phyloP scores from a whole-genome alignment of 2,888 invertebrate species.

The Dusona sp. region DNA sequence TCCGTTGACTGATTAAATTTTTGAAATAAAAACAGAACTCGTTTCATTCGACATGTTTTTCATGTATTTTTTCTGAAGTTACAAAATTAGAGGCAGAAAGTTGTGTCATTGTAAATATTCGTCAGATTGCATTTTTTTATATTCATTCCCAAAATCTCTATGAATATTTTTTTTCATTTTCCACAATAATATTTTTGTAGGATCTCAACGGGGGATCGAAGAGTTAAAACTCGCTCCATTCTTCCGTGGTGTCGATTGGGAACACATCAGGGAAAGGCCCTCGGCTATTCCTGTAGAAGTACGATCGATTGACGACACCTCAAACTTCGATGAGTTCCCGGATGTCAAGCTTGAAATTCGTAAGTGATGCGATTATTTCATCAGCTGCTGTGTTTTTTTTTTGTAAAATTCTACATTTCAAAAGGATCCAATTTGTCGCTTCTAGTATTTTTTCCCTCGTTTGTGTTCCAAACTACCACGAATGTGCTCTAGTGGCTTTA shows the following conservation, averaged over 20 bases:
- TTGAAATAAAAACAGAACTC: neutral
- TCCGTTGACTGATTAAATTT: neutral
- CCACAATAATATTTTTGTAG: slow-evolving; percentile 80
- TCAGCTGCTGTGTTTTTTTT: slow-evolving; percentile 23
- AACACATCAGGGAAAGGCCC: slow-evolving; percentile 98
- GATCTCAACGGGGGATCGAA: slow-evolving; percentile 95
- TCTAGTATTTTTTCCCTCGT: no score
- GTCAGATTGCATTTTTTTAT: neutral
- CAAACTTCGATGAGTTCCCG: slow-evolving; percentile 99
- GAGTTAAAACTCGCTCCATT: slow-evolving; percentile 97
- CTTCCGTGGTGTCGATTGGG: slow-evolving; percentile 99
- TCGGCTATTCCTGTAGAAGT: slow-evolving; percentile 99
- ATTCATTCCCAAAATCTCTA: neutral
- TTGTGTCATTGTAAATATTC: neutral
- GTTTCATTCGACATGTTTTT: neutral
- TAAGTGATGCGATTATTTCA: slow-evolving; percentile 86
- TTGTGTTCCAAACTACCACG: no score
- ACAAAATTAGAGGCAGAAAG: neutral
- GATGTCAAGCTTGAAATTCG: slow-evolving; percentile 99
- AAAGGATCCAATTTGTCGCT: neutral
- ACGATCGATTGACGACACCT: slow-evolving; percentile 99
- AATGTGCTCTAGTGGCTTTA: no score
- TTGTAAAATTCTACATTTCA: neutral
- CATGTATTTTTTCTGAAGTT: no score
- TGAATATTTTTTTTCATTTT: neutral